phyloP scores from a whole-genome alignment of 1,140 invertebrate genomes.

The Ceratosolen fusciceps region DNA sequence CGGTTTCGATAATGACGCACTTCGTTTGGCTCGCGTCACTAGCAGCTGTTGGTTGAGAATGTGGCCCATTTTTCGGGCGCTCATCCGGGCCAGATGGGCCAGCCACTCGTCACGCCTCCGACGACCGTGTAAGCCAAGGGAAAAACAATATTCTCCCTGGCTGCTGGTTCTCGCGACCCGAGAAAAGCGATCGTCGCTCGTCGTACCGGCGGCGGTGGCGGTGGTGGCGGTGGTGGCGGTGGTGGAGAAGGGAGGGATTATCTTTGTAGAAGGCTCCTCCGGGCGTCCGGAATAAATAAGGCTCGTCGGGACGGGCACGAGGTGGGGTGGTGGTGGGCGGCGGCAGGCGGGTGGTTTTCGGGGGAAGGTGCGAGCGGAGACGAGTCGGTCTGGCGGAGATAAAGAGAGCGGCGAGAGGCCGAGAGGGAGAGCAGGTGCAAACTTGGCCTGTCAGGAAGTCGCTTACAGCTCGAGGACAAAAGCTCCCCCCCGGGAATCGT shows the following conservation, averaged over 20 bases:
- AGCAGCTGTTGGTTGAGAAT: too few relatives aligned
- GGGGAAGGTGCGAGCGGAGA: background rate
- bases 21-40: too few relatives aligned
- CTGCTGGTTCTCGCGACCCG: background rate
- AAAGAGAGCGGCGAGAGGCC: conserved; percentile 37
- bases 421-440: conserved; percentile 69
- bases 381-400: conserved; percentile 26
- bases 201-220: too few relatives aligned
- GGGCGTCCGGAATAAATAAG: conserved; percentile 42
- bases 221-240: too few relatives aligned
- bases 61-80: conserved; percentile 11
- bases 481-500: conserved; percentile 69
- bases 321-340: too few relatives aligned
- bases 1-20: too few relatives aligned
- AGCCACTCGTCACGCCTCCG: background rate
- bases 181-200: conserved; percentile 7
- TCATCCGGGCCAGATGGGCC: background rate
- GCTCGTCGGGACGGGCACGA: too few relatives aligned
- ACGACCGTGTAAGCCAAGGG: conserved; percentile 23
- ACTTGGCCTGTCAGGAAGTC: conserved; percentile 72
- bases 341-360: too few relatives aligned
- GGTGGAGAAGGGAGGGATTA: too few relatives aligned
- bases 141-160: conserved; percentile 35
- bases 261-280: conserved; percentile 17
- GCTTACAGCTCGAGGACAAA: conserved; percentile 72